Evolutionary conservation across 2,888 invertebrate genomes (phyloP).

Genomic region (Drosophila flavopinicola): DNA sequence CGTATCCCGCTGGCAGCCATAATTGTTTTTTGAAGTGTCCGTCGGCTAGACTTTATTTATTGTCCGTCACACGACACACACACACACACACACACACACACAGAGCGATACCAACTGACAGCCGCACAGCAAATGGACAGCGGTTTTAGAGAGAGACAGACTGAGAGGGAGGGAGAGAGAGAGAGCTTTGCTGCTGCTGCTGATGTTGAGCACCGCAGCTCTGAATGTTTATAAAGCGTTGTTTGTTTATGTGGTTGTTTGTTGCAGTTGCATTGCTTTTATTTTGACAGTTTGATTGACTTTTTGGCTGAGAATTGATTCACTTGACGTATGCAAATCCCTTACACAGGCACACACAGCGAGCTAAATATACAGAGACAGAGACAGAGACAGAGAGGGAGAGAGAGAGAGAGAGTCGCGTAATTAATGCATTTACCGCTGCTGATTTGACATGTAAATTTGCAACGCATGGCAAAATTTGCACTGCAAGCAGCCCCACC

Average conservation of each 20-base stretch:
- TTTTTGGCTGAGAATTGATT: conserved; percentile 75
- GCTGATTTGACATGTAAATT: conserved; percentile 13
- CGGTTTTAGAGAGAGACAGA: conserved; percentile 28
- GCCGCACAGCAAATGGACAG: conserved; percentile 24
- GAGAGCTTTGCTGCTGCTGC: conserved; percentile 22
- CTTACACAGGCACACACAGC: conserved; percentile 12
- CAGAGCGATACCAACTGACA: neutral
- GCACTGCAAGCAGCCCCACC: conserved; percentile 9
- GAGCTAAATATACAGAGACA: neutral
- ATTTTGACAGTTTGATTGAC: conserved; percentile 70
- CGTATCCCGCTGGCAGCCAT: conserved; percentile 60
- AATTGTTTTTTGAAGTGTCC: conserved; percentile 72
- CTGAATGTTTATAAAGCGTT: conserved; percentile 10
- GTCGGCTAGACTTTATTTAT: conserved; percentile 75
- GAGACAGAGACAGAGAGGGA: neutral
- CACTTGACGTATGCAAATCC: conserved; percentile 54
- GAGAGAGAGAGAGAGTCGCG: neutral
- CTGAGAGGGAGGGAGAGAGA: neutral
- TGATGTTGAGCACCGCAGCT: conserved; percentile 1
- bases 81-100: conserved; percentile 10
- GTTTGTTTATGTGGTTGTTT: conserved; percentile 10
- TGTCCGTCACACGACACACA: conserved; percentile 45
- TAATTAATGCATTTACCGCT: conserved; percentile 45
- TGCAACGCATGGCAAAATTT: conserved; percentile 18
- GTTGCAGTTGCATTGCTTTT: conserved; percentile 35